Evolutionary conservation across 2,888 invertebrate species (phyloP), one percentile per base, ranked within the genome.

Genomic region (Habroteleia sp.): DNA sequence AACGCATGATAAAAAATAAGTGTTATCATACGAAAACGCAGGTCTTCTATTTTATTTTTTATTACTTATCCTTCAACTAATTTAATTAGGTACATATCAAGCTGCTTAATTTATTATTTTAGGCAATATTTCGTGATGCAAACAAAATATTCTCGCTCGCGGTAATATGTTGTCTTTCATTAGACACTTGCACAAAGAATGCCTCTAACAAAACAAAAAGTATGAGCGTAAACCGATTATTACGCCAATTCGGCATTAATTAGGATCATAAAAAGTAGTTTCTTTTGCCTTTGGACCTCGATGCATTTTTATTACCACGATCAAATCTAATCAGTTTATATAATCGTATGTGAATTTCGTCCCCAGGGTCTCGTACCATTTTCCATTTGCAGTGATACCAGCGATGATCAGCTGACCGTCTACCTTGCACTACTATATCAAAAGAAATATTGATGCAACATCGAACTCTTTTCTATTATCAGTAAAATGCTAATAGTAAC

Each of bases 401-500:
- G n/a, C 16, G 17, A 42, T 10, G n/a, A 62, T 39, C 42, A 42
- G 20, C 42, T 42, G 41, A 33, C 16, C 33, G 16, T 52, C 54
- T 29, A 48, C 42, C 52, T 52, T 54, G 44, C 42, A 10, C 44
- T 29, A 31, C 20, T n/a, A n/a, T 23, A 65, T 44, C 52, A 65
- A 52, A 52, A 42, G 42, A 65, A 27, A 16, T 27, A 11, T 44
- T 37, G 39, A 14, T 10, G n/a, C n/a, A n/a, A n/a, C n/a, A n/a
- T n/a, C n/a, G n/a, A n/a, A n/a, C n/a, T n/a, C n/a, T 7, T 7
- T 25, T 35, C 11, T 2, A 25, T 5, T 48, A 50, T 50, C 41
- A 62, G 31, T 13, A 23, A 48, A 37, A 39, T 48, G 48, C 37
- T 60, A 60, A 58, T 58, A 10, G 23, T 33, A 58, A 46, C 60